Percentiles rank a stretch among this genome's conserved stretches.
These are phyloP conservation scores for Anguilla marmorata DNA, from an alignment of 2,797 vertebrate species.

Conservation along the genomic window DNA sequence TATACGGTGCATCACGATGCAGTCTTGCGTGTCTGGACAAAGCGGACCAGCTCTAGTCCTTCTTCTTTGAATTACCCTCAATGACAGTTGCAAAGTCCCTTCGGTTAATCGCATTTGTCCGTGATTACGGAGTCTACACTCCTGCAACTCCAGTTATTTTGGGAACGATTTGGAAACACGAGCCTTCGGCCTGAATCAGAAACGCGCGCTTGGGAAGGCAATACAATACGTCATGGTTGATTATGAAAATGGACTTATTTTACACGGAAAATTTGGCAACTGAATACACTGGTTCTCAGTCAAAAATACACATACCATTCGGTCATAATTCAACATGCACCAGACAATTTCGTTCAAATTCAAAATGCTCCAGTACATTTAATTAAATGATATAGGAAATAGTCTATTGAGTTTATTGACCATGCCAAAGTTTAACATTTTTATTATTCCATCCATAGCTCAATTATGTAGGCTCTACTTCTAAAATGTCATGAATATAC, in stretches of 20 bases:
- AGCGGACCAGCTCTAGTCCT: conserved; percentile 43
- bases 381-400: background rate
- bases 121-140: conserved; percentile 62
- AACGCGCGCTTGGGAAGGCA: background rate
- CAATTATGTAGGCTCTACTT: background rate
- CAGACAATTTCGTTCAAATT: background rate
- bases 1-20: background rate
- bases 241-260: background rate
- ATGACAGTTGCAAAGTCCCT: conserved; percentile 61
- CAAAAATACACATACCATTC: background rate
- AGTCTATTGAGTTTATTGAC: background rate
- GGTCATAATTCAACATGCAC: background rate
- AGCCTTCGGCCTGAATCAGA: conserved; percentile 37
- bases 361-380: background rate
- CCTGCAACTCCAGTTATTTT: conserved; percentile 71
- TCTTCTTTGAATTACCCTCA: conserved; percentile 54
- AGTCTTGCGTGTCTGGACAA: conserved; percentile 25
- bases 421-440: background rate
- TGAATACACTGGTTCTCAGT: background rate
- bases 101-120: conserved; percentile 73
- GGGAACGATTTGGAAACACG: conserved; percentile 66
- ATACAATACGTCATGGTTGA: background rate
- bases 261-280: background rate
- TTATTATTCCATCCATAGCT: background rate
- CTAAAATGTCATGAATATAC: background rate